These are phyloP conservation scores for Pristionchus japonicus DNA, from an alignment of 2,888 invertebrate species.

Conservation along the genomic window DNA sequence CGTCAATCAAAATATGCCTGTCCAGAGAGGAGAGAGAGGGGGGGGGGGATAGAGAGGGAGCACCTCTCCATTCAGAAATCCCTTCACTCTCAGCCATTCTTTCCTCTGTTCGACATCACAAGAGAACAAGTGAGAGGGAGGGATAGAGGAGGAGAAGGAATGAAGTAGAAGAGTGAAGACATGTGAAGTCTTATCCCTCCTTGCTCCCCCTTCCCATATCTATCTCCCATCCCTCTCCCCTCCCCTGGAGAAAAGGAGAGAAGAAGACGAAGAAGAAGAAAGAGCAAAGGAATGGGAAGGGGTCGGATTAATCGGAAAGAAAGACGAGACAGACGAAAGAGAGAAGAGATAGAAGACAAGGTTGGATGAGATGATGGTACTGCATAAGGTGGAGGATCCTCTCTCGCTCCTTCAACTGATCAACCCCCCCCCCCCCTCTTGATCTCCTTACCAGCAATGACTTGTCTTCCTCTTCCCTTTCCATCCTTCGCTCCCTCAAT, in stretches of 20 bases:
- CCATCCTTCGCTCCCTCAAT: slow-evolving; percentile 99
- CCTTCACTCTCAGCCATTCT: slow-evolving; percentile 24
- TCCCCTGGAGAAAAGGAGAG: slow-evolving; percentile 29
- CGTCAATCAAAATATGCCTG: slow-evolving; percentile 20
- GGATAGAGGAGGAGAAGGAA: background rate
- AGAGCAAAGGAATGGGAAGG: background rate
- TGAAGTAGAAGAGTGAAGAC: background rate
- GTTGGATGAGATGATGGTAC: background rate
- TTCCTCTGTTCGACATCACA: background rate
- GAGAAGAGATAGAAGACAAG: background rate
- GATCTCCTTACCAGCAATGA: slow-evolving; percentile 82
- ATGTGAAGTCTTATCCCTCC: background rate
- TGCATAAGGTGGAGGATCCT: background rate
- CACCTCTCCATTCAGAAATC: background rate
- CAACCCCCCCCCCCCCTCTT: background rate
- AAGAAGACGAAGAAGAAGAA: background rate
- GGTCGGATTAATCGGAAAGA: background rate
- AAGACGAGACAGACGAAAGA: background rate
- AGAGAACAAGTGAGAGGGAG: background rate
- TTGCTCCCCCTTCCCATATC: slow-evolving; percentile 5
- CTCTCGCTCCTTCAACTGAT: too few relatives aligned
- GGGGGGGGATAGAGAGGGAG: background rate
- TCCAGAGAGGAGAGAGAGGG: slow-evolving; percentile 3
- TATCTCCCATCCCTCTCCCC: background rate
- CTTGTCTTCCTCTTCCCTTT: slow-evolving; percentile 80